Conservation (phyloP, 2,888 invertebrate species). For the Xestoiulus laeticollis region DNA sequence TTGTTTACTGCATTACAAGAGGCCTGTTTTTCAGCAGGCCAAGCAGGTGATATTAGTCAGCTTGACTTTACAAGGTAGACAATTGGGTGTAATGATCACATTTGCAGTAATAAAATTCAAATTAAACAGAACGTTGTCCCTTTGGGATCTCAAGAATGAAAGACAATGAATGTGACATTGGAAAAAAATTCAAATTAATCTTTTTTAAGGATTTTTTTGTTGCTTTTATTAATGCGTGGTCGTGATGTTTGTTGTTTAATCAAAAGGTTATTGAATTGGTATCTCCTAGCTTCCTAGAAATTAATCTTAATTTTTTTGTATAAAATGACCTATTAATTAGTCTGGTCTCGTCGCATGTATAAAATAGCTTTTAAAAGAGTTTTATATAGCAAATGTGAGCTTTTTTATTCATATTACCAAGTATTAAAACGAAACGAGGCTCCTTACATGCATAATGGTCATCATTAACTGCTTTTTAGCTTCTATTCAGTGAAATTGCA, state of each 20-base stretch:
- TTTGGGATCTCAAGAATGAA: too few relatives aligned
- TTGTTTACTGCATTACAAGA: neutral
- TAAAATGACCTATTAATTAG: constrained; percentile 1
- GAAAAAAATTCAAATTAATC: too few relatives aligned
- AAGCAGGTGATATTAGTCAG: neutral
- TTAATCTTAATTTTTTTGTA: neutral
- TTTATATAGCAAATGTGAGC: neutral
- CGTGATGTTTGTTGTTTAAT: neutral
- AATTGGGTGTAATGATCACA: neutral
- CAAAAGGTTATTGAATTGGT: neutral
- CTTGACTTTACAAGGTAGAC: neutral
- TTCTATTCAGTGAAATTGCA: neutral
- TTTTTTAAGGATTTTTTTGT: neutral
- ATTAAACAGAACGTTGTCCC: neutral
- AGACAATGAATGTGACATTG: too few relatives aligned
- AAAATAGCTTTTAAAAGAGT: neutral
- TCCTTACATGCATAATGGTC: neutral
- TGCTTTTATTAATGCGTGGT: neutral
- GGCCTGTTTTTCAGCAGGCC: neutral
- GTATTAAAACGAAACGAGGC: neutral
- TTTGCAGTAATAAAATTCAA: neutral
- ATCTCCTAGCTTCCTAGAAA: neutral
- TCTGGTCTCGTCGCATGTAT: constrained; percentile 12
- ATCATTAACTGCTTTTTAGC: constrained; percentile 37
- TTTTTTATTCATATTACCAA: neutral